Base-by-base conservation (phyloP, 2,888 invertebrate species). In the Dysmachus trigonus region DNA sequence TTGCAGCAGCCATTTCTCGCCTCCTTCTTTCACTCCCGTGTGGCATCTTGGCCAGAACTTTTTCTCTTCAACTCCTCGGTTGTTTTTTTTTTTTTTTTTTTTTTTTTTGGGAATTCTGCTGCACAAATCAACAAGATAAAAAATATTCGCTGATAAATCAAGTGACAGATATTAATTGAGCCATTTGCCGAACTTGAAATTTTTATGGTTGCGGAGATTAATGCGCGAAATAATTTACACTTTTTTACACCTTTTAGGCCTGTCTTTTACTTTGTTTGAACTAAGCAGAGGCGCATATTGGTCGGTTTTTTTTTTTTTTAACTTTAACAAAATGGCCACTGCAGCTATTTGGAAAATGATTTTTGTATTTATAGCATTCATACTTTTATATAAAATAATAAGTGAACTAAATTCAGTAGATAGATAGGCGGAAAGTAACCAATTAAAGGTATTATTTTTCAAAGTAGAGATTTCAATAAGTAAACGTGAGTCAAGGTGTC, bases 131-230 rank as follows among this genome's bases (percentile, higher is more conserved):
- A 31, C 51, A 82, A 33, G 72, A 72, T 35, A 73, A 73, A 38
- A 41, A 83, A 83, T 72, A 38, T 47, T 41, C 72, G 10, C 33
- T 38, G 91, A 91, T 92, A 91, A 91, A 91, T 92, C 92, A 91
- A 91, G 90, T 91, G 91, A 91, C 91, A 91, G 90, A 91, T 92
- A 92, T 92, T 92, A 92, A 92, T 92, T 92, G 91, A 92, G 91
- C 91, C 91, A 91, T 91, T 91, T 90, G 73, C 88, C 41, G 72
- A 83, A 41, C 79, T 38, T 8, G 76, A 86, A 47, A 71, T 47
- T 47, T 86, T 81, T 72, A 51, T 73, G 30, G 82, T 38, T 13
- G 82, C 22, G 27, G 27, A 85, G 62, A 77, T 76, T 53, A 76
- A 76, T 76, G 35, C 47, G 53, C 33, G 53, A 1, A 31, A 47